Percentiles rank a stretch among this genome's conserved stretches.
phyloP scores from a whole-genome alignment of 2,888 invertebrate species.

The Harpalus rufipes region DNA sequence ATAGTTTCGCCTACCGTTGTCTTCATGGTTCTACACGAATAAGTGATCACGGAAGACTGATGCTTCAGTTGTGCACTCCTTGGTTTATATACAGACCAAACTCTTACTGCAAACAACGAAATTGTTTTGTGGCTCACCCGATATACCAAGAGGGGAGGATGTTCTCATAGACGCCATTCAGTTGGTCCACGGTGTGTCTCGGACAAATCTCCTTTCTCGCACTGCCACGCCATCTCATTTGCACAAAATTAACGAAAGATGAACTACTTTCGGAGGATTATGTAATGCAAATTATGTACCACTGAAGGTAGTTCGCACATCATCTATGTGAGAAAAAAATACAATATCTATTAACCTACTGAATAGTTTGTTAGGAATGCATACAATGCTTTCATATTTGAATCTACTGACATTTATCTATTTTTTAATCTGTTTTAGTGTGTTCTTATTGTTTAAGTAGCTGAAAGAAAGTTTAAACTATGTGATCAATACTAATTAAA shows the following conservation, averaged over 20 bases:
- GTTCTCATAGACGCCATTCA: constrained; percentile 31
- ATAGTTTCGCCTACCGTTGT: constrained; percentile 72
- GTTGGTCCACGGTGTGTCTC: constrained; percentile 22
- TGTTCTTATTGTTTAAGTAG: background rate
- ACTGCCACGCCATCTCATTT: constrained; percentile 28
- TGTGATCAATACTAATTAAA: constrained; percentile 21
- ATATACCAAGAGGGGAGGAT: constrained; percentile 56
- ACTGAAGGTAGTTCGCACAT: constrained; percentile 30
- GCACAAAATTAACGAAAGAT: constrained; percentile 60
- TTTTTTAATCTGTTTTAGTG: constrained; percentile 22
- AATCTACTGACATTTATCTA: constrained; percentile 32
- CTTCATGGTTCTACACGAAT: constrained; percentile 72
- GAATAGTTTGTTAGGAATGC: constrained; percentile 10
- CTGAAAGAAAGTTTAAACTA: constrained; percentile 47
- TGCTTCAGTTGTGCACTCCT: constrained; percentile 68
- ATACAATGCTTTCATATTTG: constrained; percentile 37
- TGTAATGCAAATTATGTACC: constrained; percentile 12
- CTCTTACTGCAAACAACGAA: constrained; percentile 40
- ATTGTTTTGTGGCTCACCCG: constrained; percentile 53
- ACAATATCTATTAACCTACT: constrained; percentile 8
- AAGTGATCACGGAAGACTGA: constrained; percentile 74
- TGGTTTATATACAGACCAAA: constrained; percentile 61
- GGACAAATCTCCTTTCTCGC: constrained; percentile 56
- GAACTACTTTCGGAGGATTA: constrained; percentile 62
- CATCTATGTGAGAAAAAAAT: constrained; percentile 39